phyloP scores from a whole-genome alignment of 2,113 vertebrate genomes.

The Clinocottus analis region DNA sequence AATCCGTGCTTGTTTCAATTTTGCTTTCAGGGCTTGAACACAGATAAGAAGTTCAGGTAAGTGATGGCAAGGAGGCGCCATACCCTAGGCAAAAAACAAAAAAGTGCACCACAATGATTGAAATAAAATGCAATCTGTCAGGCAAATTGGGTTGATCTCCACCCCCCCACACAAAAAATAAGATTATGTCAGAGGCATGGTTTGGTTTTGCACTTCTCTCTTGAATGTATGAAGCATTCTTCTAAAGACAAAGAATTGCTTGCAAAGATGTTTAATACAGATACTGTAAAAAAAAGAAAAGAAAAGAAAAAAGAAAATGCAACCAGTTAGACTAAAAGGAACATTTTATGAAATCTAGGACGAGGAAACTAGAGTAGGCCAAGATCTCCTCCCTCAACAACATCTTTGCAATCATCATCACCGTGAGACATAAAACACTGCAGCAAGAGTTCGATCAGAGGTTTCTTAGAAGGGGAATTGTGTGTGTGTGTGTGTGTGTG shows the following conservation, averaged over 20 bases:
- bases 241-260: slow-evolving; percentile 10
- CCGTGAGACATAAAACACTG: neutral
- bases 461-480: neutral
- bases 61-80: slow-evolving; percentile 31
- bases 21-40: slow-evolving; percentile 59
- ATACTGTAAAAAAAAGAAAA: neutral
- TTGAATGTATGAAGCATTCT: neutral
- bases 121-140: slow-evolving; percentile 56
- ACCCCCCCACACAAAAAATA: neutral
- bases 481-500: too few relatives aligned
- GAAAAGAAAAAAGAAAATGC: neutral
- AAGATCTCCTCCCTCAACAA: slow-evolving; percentile 9
- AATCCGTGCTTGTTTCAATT: slow-evolving; percentile 74
- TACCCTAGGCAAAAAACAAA: slow-evolving; percentile 4
- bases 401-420: neutral
- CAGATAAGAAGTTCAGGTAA: slow-evolving; percentile 68
- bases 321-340: slow-evolving; percentile 7
- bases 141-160: slow-evolving; percentile 51
- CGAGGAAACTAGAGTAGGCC: neutral
- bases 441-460: neutral
- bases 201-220: neutral
- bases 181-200: slow-evolving; percentile 34
- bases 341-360: slow-evolving; percentile 8
- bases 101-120: slow-evolving; percentile 37
- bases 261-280: slow-evolving; percentile 13